Conservation (phyloP, 2,888 invertebrate species). For the Acrobasis repandana region DNA sequence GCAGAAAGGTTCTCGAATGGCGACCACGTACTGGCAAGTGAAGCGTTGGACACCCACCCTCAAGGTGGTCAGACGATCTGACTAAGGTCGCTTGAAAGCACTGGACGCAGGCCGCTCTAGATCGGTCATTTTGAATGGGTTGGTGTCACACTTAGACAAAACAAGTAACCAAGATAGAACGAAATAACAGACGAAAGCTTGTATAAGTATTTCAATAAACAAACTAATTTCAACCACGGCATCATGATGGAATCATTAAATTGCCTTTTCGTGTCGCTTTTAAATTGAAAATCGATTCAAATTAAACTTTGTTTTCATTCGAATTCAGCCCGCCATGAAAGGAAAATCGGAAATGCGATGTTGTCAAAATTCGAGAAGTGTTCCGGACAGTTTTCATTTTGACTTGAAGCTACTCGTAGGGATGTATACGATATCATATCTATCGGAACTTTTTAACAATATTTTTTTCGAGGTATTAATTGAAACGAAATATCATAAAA, state of each 20-base stretch:
- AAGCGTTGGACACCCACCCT: too few relatives aligned
- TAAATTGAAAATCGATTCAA: slow-evolving; percentile 29
- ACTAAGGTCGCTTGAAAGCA: too few relatives aligned
- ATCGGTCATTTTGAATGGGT: too few relatives aligned
- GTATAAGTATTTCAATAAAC: background rate
- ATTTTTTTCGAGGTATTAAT: too few relatives aligned
- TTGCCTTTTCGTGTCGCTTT: slow-evolving; percentile 9
- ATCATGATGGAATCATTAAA: slow-evolving; percentile 5
- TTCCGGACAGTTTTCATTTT: slow-evolving; percentile 43
- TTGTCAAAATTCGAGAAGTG: slow-evolving; percentile 37
- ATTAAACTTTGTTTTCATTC: slow-evolving; percentile 32
- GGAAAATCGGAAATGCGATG: slow-evolving; percentile 30
- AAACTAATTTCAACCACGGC: slow-evolving; percentile 5
- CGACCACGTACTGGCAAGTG: too few relatives aligned
- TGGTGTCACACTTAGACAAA: too few relatives aligned
- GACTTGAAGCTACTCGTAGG: slow-evolving; percentile 28
- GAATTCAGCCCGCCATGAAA: slow-evolving; percentile 22
- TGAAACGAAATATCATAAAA: too few relatives aligned
- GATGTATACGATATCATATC: background rate
- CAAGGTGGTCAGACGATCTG: too few relatives aligned
- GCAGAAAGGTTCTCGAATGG: too few relatives aligned
- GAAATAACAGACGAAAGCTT: background rate
- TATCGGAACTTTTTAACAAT: slow-evolving; percentile 13
- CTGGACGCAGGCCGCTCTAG: too few relatives aligned
- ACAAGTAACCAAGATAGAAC: too few relatives aligned